Conservation (phyloP, 2,888 invertebrate species). For the Pharmacophagus antenor region DNA sequence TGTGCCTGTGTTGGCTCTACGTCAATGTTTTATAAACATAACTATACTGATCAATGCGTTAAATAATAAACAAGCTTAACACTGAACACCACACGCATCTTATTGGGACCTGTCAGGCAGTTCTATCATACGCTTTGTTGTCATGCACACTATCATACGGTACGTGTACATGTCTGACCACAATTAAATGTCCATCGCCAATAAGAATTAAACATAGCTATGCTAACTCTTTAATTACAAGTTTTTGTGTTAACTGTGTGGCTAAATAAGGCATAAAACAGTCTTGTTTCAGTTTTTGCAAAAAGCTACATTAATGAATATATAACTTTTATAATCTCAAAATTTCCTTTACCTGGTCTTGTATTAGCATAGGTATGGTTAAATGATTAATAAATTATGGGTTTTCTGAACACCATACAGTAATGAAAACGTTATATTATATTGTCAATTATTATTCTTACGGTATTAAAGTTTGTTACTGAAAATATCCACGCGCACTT, state of each 20-base stretch:
- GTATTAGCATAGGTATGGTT: not conserved
- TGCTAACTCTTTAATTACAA: not conserved
- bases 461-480: not conserved
- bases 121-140: not conserved
- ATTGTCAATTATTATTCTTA: not conserved
- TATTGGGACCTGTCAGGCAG: not conserved
- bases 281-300: not conserved
- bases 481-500: constrained; percentile 17
- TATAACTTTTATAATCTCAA: not conserved
- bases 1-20: too few species aligned
- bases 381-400: not conserved
- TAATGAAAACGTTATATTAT: too few species aligned
- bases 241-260: not conserved
- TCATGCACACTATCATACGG: not conserved
- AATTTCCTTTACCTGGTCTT: not conserved
- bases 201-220: not conserved
- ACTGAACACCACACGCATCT: not conserved
- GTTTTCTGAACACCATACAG: too few species aligned
- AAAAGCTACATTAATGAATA: not conserved
- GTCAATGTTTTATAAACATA: not conserved
- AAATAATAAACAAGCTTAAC: not conserved
- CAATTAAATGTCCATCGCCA: not conserved
- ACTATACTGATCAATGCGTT: not conserved
- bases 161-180: not conserved
- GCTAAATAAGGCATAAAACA: not conserved